phyloP scores from a whole-genome alignment of 2,113 vertebrate species.

The Lynx canadensis region DNA sequence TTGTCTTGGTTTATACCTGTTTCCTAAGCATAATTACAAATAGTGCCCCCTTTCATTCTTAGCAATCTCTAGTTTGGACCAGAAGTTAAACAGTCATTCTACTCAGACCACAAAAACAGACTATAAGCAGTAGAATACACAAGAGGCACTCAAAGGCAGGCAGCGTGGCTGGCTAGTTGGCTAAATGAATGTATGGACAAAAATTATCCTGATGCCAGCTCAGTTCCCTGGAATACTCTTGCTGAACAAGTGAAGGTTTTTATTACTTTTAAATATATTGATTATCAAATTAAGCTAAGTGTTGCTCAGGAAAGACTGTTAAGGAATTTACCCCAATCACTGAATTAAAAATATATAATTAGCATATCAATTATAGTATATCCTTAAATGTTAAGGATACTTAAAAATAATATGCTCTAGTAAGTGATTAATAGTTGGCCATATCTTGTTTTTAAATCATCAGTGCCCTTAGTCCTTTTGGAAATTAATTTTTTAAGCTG shows the following conservation, averaged over 20 bases:
- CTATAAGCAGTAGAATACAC: conserved; percentile 7
- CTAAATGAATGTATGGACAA: not conserved
- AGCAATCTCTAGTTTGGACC: not conserved
- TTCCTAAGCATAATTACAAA: not conserved
- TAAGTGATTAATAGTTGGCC: not conserved
- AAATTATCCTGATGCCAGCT: not conserved
- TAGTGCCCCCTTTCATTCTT: not conserved
- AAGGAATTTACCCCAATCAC: conserved; percentile 18
- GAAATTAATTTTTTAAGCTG: conserved; percentile 1
- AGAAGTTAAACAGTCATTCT: not conserved
- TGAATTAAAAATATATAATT: conserved; percentile 45
- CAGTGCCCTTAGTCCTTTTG: not conserved
- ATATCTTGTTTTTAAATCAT: conserved; percentile 44
- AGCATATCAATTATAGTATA: not conserved
- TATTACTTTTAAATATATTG: not conserved
- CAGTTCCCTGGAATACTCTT: not conserved
- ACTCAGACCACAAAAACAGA: conserved; percentile 21
- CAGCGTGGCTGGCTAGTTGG: not conserved
- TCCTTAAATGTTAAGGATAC: conserved; percentile 14
- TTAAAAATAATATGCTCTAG: not conserved
- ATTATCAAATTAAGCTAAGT: conserved; percentile 40
- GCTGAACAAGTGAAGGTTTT: conserved; percentile 13
- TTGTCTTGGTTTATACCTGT: not conserved
- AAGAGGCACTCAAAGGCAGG: not conserved
- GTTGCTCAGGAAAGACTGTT: not conserved